phyloP scores from a whole-genome alignment of 2,113 vertebrate species.

The Scomber japonicus region DNA sequence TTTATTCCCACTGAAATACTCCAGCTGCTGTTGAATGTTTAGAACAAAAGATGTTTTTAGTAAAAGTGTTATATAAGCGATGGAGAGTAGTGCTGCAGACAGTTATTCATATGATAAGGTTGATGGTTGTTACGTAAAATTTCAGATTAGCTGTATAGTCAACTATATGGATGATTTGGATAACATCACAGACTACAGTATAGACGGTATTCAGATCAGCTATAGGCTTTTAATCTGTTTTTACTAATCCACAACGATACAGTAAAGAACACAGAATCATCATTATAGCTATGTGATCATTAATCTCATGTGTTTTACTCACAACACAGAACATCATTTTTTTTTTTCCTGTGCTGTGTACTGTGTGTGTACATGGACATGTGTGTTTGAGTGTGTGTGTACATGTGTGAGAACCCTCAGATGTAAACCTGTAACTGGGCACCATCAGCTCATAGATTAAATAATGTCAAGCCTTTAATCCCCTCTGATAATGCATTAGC shows the following conservation, averaged over 20 bases:
- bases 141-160: too few species aligned
- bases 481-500: constrained; percentile 19
- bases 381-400: too few species aligned
- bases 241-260: background rate
- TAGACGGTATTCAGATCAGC: too few species aligned
- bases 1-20: too few species aligned
- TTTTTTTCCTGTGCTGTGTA: background rate
- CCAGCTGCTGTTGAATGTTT: too few species aligned
- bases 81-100: too few species aligned
- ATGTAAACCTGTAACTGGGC: background rate
- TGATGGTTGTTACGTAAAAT: too few species aligned
- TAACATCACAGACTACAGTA: too few species aligned
- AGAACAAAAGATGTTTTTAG: too few species aligned
- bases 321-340: background rate
- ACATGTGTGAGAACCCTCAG: background rate
- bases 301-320: background rate
- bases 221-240: constrained; percentile 1
- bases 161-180: too few species aligned
- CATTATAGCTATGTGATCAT: background rate
- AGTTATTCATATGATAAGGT: too few species aligned
- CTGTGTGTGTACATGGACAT: background rate
- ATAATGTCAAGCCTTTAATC: constrained; percentile 26
- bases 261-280: background rate
- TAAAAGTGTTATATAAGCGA: too few species aligned
- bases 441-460: constrained; percentile 20